Evolutionary conservation across 2,888 invertebrate genomes (phyloP), one percentile per base, ranked within the genome.

Genomic region (Heliconius erato): DNA sequence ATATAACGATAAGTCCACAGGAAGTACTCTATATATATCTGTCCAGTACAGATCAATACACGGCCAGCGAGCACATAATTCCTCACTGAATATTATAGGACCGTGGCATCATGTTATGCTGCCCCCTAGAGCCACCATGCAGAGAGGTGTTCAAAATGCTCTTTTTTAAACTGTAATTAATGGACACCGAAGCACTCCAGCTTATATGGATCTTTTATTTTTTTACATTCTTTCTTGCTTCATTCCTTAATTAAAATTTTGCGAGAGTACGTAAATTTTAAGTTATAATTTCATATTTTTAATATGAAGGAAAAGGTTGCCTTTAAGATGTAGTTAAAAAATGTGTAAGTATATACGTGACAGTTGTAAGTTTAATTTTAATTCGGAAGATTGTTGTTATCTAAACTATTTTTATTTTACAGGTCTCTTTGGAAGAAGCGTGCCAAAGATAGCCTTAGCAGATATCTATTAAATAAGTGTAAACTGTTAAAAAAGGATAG

Each of bases 171-270:
- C 86, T 87, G 87, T 89, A 91, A 91, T 92, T 90, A 91, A 90
- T 88, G 88, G 87, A 85, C 79, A 74, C 82, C 82, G 76, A 84
- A 86, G 86, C 82, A 85, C 88, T 87, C 85, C 84, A 82, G 87
- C 87, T 88, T 89, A 88, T 91, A 89, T 89, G 88, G 87, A 90
- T 89, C 89, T 87, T 84, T 87, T 89, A 87, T 90, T 90, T 90
- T 88, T 86, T 54, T 86, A 44, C 44, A 72, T 72, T 14, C 44
- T 72, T 40, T n/a, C 40, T 87, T 86, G 79, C 82, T 80, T 82
- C 79, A 81, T 71, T 76, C 83, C 83, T 82, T 83, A 87, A 87
- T 86, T 83, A 81, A 83, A 81, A 83, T 81, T 85, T 84, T 84
- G 87, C 81, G 86, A 85, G 88, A 54, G 19, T 85, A 83, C 85